Evolutionary conservation across 23 tunicate genomes (phyloP).

Genomic region (Halocynthia aurantium): DNA sequence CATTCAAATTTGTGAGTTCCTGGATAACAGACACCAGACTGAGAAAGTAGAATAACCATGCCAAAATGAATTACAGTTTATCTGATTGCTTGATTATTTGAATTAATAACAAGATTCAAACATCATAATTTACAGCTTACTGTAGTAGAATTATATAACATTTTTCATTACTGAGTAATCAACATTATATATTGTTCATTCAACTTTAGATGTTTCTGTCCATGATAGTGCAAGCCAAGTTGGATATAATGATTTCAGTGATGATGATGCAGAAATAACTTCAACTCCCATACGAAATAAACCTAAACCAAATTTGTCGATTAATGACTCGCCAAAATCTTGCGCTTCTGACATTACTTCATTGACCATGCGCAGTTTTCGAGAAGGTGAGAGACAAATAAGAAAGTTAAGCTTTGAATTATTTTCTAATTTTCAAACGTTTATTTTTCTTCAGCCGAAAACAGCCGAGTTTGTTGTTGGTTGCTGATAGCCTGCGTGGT

Average conservation of each 20-base stretch:
- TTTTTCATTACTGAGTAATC: too few species aligned
- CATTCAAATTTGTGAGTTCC: too few species aligned
- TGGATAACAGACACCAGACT: too few species aligned
- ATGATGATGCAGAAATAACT: conserved; percentile 15
- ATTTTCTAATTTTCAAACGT: too few species aligned
- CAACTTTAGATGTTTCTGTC: conserved; percentile 28
- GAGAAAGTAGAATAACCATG: too few species aligned
- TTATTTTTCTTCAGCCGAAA: neutral
- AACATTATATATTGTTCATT: too few species aligned
- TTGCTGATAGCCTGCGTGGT: conserved; percentile 31
- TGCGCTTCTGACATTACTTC: conserved; percentile 39
- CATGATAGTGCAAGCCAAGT: conserved; percentile 52
- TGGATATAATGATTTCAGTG: conserved; percentile 39
- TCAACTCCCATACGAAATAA: conserved; percentile 6
- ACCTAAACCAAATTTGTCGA: neutral
- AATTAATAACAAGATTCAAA: too few species aligned
- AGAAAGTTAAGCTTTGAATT: too few species aligned
- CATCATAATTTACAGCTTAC: too few species aligned
- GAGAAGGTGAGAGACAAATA: conserved; percentile 18
- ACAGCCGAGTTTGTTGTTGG: conserved; percentile 63
- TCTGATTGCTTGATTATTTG: too few species aligned
- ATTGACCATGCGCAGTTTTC: conserved; percentile 39
- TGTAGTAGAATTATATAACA: too few species aligned
- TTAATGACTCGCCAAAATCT: conserved; percentile 31
- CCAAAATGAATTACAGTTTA: too few species aligned